These are phyloP conservation scores for Parus major DNA, from an alignment of 2,113 vertebrate species.

Conservation along the genomic window DNA sequence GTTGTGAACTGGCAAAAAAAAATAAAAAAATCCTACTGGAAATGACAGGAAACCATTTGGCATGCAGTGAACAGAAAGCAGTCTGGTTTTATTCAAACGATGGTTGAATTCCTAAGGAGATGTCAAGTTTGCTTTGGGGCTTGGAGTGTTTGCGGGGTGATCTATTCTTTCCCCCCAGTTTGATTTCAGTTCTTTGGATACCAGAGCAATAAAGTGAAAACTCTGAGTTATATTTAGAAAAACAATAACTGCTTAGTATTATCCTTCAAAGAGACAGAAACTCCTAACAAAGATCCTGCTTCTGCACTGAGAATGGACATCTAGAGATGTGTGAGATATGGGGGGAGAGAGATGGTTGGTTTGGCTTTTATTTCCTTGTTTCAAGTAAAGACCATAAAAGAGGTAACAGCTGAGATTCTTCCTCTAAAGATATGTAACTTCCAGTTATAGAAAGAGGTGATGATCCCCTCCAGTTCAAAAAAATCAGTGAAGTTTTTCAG, in stretches of 20 bases:
- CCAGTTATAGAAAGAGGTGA: not conserved
- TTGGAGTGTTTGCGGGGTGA: not conserved
- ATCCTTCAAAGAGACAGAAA: not conserved
- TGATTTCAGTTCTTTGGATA: not conserved
- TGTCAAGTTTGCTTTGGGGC: not conserved
- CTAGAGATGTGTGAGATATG: not conserved
- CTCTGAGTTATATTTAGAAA: not conserved
- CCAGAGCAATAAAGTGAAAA: not conserved
- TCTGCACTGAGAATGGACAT: not conserved
- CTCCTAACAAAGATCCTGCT: not conserved
- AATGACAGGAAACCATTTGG: constrained; percentile 17
- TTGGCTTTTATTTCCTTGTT: not conserved
- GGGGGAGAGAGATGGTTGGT: not conserved
- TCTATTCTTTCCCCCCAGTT: not conserved
- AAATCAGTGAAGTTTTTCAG: not conserved
- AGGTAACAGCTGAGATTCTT: not conserved
- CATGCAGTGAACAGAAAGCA: not conserved
- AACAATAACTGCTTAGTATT: not conserved
- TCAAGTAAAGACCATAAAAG: not conserved
- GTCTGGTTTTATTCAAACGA: not conserved
- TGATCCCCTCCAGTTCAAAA: not conserved
- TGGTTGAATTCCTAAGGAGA: not conserved
- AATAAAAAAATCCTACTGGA: not conserved
- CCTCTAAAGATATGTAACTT: not conserved
- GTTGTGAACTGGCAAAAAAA: constrained; percentile 30